A percentile compares a stretch with the other conserved stretches of the same genome.
Evolutionary conservation across 2,888 invertebrate genomes (phyloP).

Genomic region (Toxonevra muliebris): DNA sequence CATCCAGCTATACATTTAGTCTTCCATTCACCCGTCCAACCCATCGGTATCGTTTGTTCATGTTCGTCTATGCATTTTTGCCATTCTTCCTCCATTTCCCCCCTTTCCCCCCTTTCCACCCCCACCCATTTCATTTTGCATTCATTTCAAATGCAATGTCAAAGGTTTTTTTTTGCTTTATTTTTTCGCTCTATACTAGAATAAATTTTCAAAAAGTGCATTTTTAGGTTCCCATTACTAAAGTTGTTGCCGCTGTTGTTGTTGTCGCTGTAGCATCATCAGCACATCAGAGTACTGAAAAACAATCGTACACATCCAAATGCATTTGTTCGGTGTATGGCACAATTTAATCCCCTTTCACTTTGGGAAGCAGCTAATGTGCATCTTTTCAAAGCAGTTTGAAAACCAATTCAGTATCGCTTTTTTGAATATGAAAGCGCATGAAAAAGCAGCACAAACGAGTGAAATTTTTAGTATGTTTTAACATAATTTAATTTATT

Average conservation of each 20-base stretch:
- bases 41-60: background rate
- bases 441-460: too few relatives aligned
- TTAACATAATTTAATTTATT: too few relatives aligned
- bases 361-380: too few relatives aligned
- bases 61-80: background rate
- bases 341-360: background rate
- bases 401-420: too few relatives aligned
- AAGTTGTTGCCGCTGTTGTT: background rate
- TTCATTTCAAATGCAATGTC: conserved; percentile 58
- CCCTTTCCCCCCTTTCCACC: background rate
- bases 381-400: too few relatives aligned
- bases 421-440: too few relatives aligned
- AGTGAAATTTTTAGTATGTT: too few relatives aligned
- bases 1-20: conserved; percentile 1
- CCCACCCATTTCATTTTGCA: conserved; percentile 17
- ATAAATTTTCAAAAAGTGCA: conserved; percentile 51
- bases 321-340: conserved; percentile 24
- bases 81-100: background rate
- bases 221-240: conserved; percentile 43
- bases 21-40: background rate
- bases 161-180: conserved; percentile 26
- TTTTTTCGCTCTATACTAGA: conserved; percentile 23
- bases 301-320: conserved; percentile 1
- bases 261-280: background rate
- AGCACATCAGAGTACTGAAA: background rate